These are phyloP conservation scores for Parazoanthus atlanticus DNA, from an alignment of 92 coral and sea anemone genomes.

Conservation along the genomic window DNA sequence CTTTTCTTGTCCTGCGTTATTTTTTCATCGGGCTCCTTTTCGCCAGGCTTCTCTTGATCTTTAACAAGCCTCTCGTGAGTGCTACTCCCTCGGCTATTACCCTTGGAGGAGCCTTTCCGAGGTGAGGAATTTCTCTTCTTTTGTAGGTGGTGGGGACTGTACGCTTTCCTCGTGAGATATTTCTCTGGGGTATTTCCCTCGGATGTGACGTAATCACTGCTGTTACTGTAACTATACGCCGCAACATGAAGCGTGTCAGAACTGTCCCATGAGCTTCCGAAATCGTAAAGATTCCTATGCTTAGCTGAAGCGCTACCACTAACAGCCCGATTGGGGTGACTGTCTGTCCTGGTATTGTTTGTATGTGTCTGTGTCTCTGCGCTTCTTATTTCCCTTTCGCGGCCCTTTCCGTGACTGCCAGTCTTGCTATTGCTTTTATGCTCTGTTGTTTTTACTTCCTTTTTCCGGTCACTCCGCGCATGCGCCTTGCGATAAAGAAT, in stretches of 20 bases:
- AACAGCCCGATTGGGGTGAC: neutral
- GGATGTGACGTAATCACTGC: slow-evolving; percentile 32
- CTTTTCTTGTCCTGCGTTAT: neutral
- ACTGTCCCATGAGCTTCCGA: slow-evolving; percentile 19
- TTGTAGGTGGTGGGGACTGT: slow-evolving; percentile 17
- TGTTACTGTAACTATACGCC: slow-evolving; percentile 18
- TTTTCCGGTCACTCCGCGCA: neutral
- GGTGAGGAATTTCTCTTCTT: slow-evolving; percentile 2
- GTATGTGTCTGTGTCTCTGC: neutral
- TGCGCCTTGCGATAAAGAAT: neutral
- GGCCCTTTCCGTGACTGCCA: neutral
- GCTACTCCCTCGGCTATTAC: neutral
- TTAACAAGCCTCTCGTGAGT: neutral
- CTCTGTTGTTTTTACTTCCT: slow-evolving; percentile 3
- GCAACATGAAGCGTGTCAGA: slow-evolving; percentile 19
- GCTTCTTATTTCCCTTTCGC: slow-evolving; percentile 9
- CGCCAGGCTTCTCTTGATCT: neutral
- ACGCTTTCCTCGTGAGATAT: neutral
- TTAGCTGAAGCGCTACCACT: neutral
- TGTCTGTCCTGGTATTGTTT: neutral
- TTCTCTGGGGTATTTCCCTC: slow-evolving; percentile 15
- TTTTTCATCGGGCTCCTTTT: too few relatives aligned
- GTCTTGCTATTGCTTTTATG: neutral
- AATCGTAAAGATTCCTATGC: neutral
- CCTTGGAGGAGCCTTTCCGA: slow-evolving; percentile 13